Evolutionary conservation across 2,797 vertebrate species (phyloP).

Genomic region (Tokudaia muenninki): DNA sequence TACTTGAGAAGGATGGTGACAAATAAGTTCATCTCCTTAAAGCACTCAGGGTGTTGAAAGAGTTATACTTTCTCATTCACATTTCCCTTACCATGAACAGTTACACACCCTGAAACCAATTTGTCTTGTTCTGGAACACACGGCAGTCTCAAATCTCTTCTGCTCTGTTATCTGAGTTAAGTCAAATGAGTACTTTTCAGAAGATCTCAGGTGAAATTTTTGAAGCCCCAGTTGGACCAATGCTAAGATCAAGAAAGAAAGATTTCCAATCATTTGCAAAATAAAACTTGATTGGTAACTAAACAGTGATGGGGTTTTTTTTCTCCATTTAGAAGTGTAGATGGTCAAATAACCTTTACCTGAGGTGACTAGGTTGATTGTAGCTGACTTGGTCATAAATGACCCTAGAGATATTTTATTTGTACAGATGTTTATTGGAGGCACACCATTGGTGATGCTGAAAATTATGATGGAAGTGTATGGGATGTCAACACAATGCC

Average conservation of each 20-base stretch:
- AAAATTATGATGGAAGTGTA: rapidly evolving
- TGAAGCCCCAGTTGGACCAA: neutral
- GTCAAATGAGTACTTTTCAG: neutral
- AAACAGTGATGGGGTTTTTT: neutral
- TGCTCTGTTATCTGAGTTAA: neutral
- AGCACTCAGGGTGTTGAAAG: constrained; percentile 46
- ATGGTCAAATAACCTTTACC: neutral
- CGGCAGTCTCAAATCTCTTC: neutral
- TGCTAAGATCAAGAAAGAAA: neutral
- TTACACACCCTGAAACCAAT: neutral
- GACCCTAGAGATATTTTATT: neutral
- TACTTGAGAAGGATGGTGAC: neutral
- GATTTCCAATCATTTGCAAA: constrained; percentile 43
- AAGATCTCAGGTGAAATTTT: constrained; percentile 1
- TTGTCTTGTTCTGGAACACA: neutral
- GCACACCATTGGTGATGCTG: neutral
- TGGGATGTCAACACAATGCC: neutral
- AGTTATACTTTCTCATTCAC: neutral
- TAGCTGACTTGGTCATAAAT: neutral
- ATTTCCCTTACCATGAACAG: neutral
- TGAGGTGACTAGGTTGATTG: neutral
- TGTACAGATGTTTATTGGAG: neutral
- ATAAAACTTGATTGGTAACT: constrained; percentile 36
- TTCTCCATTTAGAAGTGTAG: constrained; percentile 28
- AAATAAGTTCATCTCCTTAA: neutral